Evolutionary conservation across 2,797 vertebrate genomes (phyloP), one percentile per base, ranked within the genome.

Genomic region (Spondyliosoma cantharus): DNA sequence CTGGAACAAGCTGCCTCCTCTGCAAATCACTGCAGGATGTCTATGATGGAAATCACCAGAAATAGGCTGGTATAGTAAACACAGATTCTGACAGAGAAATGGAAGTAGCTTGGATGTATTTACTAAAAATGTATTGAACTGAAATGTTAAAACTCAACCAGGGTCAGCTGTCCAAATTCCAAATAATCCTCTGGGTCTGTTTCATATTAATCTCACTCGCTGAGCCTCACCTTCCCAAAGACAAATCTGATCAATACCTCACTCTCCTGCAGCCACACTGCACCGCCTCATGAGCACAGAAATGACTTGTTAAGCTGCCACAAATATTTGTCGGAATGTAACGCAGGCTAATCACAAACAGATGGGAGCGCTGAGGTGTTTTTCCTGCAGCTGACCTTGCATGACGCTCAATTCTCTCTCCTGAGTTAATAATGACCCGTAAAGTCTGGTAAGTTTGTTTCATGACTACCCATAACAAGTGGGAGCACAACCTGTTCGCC

Each of bases 181-280:
- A 75, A 79, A 85, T 68, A 69, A 48, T 16, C 42, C 29, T 48
- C 42, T n/a, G 25, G n/a, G 48, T 68, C 60, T 50, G 43, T 29
- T 67, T 85, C 9, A 3, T 22, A 71, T 81, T 71, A 75, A 84
- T 88, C 74, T 78, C 50, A 42, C 70, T 67, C 59, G 27, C 68
- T n/a, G 27, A 76, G 48, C n/a, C 49, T 73, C 60, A 43, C 52
- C 75, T 77, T 80, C 67, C 59, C 71, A 79, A 80, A 77, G 71
- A 89, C 73, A 84, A 87, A 86, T 69, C 75, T 66, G 80, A 86
- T 90, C 89, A 72, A 86, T 83, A 76, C 79, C 75, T 81, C 43
- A 25, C 71, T 60, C 69, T 78, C 76, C 56, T 77, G 76, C 65
- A 57, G 71, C 69, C 53, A 62, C 68, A 48, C 50, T 25, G 61